Evolutionary conservation across 2,113 vertebrate genomes (phyloP).

Genomic region (Phodopus roborovskii): DNA sequence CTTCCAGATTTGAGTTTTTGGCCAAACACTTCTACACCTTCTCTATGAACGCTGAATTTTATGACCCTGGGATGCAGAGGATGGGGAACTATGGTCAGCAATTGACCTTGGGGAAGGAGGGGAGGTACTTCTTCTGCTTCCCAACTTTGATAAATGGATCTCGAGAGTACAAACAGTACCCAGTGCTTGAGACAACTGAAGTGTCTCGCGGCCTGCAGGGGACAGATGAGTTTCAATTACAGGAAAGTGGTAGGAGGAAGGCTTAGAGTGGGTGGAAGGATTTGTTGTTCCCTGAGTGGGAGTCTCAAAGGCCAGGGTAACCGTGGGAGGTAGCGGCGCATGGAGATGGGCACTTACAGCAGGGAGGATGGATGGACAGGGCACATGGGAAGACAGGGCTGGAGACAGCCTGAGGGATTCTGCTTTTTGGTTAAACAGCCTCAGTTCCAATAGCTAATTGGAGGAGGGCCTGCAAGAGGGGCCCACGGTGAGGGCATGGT

Average conservation of each 20-base stretch:
- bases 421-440: not conserved
- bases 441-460: not conserved
- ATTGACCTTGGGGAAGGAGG: not conserved
- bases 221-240: not conserved
- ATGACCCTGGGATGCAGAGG: not conserved
- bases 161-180: not conserved
- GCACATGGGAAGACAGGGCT: not conserved
- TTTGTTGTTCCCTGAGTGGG: not conserved
- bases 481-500: not conserved
- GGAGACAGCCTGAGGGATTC: not conserved
- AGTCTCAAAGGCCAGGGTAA: not conserved
- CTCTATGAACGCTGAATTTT: not conserved
- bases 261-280: not conserved
- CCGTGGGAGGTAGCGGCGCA: not conserved
- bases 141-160: not conserved
- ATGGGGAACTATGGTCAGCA: not conserved
- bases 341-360: no score
- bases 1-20: slow-evolving; percentile 14
- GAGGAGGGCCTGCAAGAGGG: not conserved
- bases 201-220: not conserved
- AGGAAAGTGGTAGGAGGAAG: not conserved
- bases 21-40: not conserved
- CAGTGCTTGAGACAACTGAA: not conserved
- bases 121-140: not conserved
- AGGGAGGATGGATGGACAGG: no score